Evolutionary conservation across 1,140 invertebrate genomes (phyloP).

Genomic region (Ditylenchus dipsaci): DNA sequence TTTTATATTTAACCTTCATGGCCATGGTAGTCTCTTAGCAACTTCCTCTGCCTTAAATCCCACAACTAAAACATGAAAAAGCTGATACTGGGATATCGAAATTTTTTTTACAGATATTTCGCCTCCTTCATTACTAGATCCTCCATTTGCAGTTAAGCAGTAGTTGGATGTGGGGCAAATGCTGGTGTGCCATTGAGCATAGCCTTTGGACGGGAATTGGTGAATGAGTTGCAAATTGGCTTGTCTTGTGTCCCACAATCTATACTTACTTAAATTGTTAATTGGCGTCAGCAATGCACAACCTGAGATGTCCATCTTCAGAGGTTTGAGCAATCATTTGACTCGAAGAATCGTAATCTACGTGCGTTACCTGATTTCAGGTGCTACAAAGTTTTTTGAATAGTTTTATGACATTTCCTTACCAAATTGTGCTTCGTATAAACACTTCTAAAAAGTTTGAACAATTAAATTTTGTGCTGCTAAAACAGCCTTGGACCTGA

Average conservation of each 20-base stretch:
- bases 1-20: conserved; percentile 16
- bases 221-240: conserved; percentile 29
- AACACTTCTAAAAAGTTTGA: neutral
- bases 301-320: conserved; percentile 33
- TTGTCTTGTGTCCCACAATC: conserved; percentile 31
- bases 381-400: neutral
- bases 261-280: neutral
- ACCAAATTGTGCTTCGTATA: neutral
- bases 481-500: neutral
- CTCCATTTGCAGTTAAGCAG: conserved; percentile 38
- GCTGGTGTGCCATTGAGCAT: conserved; percentile 32
- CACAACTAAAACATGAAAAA: conserved; percentile 26
- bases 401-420: neutral
- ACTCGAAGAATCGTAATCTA: conserved; percentile 22
- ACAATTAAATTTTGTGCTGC: neutral
- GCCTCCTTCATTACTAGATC: conserved; percentile 25
- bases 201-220: conserved; percentile 19
- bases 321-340: conserved; percentile 37
- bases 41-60: conserved; percentile 34
- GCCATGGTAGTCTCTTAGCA: conserved; percentile 39
- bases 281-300: too few species aligned
- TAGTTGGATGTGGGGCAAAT: conserved; percentile 7
- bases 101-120: conserved; percentile 27
- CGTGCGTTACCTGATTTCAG: conserved; percentile 19
- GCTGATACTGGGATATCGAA: neutral